A percentile compares a stretch with the other conserved stretches of the same genome.
Conservation (phyloP, 2,113 vertebrate genomes). For the Picathartes gymnocephalus region DNA sequence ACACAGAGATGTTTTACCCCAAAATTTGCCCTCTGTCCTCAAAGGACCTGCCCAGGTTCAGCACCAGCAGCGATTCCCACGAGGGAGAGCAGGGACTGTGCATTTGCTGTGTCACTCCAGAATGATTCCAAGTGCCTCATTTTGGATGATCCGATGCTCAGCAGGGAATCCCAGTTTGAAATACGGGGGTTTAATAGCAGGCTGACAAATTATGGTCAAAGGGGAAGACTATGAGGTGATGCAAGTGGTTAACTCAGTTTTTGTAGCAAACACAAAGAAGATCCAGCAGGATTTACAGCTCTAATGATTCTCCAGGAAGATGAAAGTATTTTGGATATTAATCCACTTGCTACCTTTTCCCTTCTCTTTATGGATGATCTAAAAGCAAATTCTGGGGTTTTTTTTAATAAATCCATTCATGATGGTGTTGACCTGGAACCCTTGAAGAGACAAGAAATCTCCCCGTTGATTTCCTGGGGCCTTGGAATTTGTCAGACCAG, state of each 20-base stretch:
- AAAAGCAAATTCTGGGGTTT: background rate
- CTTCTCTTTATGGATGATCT: background rate
- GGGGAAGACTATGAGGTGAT: background rate
- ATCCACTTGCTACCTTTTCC: background rate
- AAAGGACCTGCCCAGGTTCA: background rate
- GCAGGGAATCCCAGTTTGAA: background rate
- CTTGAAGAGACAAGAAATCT: background rate
- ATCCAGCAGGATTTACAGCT: background rate
- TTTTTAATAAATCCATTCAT: background rate
- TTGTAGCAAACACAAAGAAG: background rate
- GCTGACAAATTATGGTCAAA: background rate
- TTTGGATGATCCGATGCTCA: rapidly evolving
- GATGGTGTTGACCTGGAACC: background rate
- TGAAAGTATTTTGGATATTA: background rate
- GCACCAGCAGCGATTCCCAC: rapidly evolving
- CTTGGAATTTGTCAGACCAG: background rate
- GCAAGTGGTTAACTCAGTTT: background rate
- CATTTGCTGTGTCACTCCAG: background rate
- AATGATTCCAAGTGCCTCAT: background rate
- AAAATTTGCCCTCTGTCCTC: background rate
- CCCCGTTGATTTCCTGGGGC: background rate
- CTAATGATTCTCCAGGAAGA: background rate
- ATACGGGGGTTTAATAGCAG: background rate
- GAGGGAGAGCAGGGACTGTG: background rate
- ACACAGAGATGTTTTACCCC: background rate